Evolutionary conservation across 2,113 vertebrate species (phyloP).

Genomic region (Pagrus major): DNA sequence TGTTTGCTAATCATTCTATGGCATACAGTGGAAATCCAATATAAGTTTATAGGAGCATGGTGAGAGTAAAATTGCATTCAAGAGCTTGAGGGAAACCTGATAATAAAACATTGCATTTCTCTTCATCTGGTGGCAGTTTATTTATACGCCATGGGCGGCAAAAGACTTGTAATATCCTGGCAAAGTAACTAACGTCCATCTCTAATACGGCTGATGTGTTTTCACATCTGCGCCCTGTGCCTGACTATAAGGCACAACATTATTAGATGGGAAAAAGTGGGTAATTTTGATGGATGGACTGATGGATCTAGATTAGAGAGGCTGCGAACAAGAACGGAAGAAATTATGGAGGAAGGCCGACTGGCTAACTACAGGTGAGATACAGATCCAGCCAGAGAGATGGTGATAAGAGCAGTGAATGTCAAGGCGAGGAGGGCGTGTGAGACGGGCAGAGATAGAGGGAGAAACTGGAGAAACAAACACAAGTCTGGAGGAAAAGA

Average conservation of each 20-base stretch:
- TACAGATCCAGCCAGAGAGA: background rate
- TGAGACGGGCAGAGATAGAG: background rate
- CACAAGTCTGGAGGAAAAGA: constrained; percentile 56
- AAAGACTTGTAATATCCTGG: constrained; percentile 39
- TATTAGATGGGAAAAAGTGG: constrained; percentile 26
- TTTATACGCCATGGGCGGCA: constrained; percentile 25
- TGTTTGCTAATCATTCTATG: constrained; percentile 44
- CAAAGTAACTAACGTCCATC: constrained; percentile 43
- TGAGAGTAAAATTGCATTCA: constrained; percentile 42
- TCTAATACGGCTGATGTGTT: constrained; percentile 34
- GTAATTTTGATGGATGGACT: constrained; percentile 33
- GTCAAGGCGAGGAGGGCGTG: background rate
- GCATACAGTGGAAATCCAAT: constrained; percentile 43
- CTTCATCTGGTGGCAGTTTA: constrained; percentile 48
- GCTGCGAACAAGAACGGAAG: background rate
- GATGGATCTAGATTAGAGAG: constrained; percentile 27
- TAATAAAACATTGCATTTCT: constrained; percentile 37
- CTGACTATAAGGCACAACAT: constrained; percentile 22
- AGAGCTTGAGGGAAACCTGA: constrained; percentile 48
- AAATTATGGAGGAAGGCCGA: constrained; percentile 7
- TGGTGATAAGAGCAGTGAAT: background rate
- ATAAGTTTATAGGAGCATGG: constrained; percentile 40
- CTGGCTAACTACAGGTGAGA: background rate
- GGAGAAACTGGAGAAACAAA: constrained; percentile 35
- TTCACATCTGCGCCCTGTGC: constrained; percentile 16